Base-by-base conservation (phyloP, 2,113 vertebrate genomes). In the Rhadina sibilatrix region DNA sequence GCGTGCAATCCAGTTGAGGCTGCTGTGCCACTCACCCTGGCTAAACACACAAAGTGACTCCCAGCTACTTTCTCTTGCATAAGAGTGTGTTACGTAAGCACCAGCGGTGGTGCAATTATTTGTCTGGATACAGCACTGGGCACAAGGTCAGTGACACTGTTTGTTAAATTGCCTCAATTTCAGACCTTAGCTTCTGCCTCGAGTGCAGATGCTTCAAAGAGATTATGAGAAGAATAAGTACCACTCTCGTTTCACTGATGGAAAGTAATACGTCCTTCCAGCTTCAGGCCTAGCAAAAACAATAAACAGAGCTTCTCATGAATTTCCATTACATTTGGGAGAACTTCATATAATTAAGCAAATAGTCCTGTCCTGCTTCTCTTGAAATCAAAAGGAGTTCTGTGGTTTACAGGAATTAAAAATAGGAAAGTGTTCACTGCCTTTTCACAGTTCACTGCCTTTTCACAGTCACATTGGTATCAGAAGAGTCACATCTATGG, bases 31-130 rank as follows among this genome's bases (percentile, higher is more conserved):
- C 40, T 65, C 52, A 35, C 31, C 14, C 82, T 57, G 1, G 1
- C 46, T 63, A 90, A 85, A 82, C 68, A 56, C 1, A 40, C 21
- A 12, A 44, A 74, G 71, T 12, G 23, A 63, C 47, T 93, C 47
- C 38, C 63, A 69, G 78, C 11, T 76, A 31, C 81, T 83, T 90
- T 91, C 79, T 87, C 53, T 95, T 89, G 94, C 82, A 11, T 20
- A 83, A 86, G 82, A 49, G 40, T 0, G 6, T 1, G 8, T 93
- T 84, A 69, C 5, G 8, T 76, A 84, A 94, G 74, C 64, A 50
- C 22, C 50, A 59, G 69, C 1, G 0, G 8, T 23, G 66, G 31
- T 38, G 82, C 68, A 91, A 88, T 88, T 90, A 59, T 77, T 94
- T 90, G 79, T 31, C 72, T 50, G 19, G 38, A 46, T 5, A 12